Evolutionary conservation across 2,888 invertebrate genomes (phyloP).

Genomic region (Latrodectus hesperus): DNA sequence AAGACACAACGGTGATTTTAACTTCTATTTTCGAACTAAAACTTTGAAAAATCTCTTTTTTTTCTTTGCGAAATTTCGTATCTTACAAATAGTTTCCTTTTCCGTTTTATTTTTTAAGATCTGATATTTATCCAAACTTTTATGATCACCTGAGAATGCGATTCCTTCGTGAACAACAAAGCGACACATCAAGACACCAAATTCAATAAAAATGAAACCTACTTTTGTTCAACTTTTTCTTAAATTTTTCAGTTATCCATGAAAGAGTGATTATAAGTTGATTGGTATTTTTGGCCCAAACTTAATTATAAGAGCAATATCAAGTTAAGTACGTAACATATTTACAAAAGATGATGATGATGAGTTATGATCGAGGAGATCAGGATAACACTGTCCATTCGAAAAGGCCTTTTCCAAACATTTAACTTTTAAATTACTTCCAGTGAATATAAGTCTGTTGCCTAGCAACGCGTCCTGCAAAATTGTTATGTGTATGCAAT

Average conservation of each 20-base stretch:
- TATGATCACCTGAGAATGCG: no score
- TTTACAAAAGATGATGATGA: not conserved
- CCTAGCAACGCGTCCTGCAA: slow-evolving; percentile 1
- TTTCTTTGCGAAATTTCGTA: no score
- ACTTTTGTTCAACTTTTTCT: not conserved
- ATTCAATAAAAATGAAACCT: not conserved
- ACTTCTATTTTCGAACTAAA: no score
- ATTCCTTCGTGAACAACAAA: no score
- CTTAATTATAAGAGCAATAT: not conserved
- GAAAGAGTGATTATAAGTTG: not conserved
- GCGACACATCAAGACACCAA: no score
- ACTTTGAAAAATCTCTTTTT: no score
- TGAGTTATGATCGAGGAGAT: not conserved
- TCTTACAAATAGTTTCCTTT: no score
- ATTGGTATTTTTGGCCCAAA: not conserved
- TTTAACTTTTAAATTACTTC: slow-evolving; percentile 29
- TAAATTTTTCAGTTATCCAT: not conserved
- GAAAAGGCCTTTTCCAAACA: not conserved
- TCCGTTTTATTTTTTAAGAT: no score
- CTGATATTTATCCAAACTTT: no score
- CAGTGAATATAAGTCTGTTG: slow-evolving; percentile 4
- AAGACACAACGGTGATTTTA: no score
- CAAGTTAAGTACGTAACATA: not conserved
- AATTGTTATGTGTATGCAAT: no score
- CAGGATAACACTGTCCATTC: no score